Conservation (phyloP, 2,113 vertebrate genomes). For the Chroicocephalus ridibundus region DNA sequence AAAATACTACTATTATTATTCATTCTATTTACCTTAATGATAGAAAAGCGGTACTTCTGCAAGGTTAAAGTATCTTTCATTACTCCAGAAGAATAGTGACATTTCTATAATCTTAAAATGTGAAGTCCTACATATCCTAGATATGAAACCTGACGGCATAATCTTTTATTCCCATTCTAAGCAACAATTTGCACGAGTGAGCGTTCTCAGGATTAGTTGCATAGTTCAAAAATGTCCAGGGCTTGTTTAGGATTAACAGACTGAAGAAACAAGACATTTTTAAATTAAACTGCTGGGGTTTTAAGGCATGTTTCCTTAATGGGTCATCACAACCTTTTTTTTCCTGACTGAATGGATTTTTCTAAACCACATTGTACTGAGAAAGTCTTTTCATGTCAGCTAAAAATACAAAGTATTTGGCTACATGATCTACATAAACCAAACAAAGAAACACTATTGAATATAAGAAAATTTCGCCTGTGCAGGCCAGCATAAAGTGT, state of each 20-base stretch:
- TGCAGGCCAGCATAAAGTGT: neutral
- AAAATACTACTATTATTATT: neutral
- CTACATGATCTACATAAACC: neutral
- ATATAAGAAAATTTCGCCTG: neutral
- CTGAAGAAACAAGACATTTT: constrained; percentile 35
- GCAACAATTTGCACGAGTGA: constrained; percentile 25
- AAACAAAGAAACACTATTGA: neutral
- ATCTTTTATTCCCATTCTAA: constrained; percentile 25
- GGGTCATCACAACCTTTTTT: neutral
- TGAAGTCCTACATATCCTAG: neutral
- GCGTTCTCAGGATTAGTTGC: constrained; percentile 12
- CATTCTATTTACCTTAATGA: neutral
- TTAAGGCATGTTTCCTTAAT: constrained; percentile 13
- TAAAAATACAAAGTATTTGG: constrained; percentile 28
- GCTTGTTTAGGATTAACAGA: constrained; percentile 39
- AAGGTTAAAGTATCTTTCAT: neutral
- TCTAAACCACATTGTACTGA: neutral
- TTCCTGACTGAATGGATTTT: constrained; percentile 22
- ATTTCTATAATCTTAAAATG: constrained; percentile 8
- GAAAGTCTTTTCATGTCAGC: neutral
- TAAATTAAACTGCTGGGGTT: neutral
- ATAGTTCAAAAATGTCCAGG: constrained; percentile 3
- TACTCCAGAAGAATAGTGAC: neutral
- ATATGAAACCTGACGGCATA: constrained; percentile 11
- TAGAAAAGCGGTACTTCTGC: neutral